Evolutionary conservation across 2,113 vertebrate genomes (phyloP).

Genomic region (Romanogobio albipinnatus): DNA sequence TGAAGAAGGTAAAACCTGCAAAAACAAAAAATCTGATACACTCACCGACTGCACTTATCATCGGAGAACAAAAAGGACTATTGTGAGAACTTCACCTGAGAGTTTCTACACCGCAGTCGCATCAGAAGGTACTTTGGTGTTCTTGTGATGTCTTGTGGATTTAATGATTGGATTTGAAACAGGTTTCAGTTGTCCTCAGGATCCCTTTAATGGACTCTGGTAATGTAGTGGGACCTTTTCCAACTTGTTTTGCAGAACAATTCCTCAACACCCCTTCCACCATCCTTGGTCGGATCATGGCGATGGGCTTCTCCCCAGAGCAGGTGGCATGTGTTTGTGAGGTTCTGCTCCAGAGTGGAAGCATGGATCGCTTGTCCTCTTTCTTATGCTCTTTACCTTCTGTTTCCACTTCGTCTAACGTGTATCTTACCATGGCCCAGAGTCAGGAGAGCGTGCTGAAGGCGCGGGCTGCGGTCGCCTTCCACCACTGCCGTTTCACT

Average conservation of each 20-base stretch:
- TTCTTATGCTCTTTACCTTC: constrained; percentile 70
- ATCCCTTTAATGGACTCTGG: background rate
- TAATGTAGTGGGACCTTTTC: background rate
- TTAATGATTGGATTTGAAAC: background rate
- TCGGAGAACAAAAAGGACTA: constrained; percentile 4
- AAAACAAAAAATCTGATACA: constrained; percentile 33
- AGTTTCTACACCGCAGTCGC: background rate
- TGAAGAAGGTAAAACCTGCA: constrained; percentile 50
- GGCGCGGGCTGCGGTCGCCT: constrained; percentile 70
- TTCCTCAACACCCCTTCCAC: background rate
- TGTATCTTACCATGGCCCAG: constrained; percentile 45
- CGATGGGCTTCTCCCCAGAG: constrained; percentile 72
- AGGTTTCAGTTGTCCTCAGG: background rate
- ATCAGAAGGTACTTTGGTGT: constrained; percentile 36
- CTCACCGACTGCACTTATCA: constrained; percentile 32
- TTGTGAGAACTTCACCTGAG: constrained; percentile 12
- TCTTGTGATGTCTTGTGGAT: background rate
- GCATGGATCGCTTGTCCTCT: constrained; percentile 66
- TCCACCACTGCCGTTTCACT: constrained; percentile 72
- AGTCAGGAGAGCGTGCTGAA: constrained; percentile 72
- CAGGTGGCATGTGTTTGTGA: constrained; percentile 74
- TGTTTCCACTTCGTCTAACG: constrained; percentile 35
- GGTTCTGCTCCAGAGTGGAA: constrained; percentile 66
- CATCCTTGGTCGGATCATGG: constrained; percentile 13
- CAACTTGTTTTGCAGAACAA: background rate